A percentile compares a stretch with the other conserved stretches of the same genome.
Evolutionary conservation across 2,113 vertebrate genomes (phyloP).

Genomic region (Mustela nigripes): DNA sequence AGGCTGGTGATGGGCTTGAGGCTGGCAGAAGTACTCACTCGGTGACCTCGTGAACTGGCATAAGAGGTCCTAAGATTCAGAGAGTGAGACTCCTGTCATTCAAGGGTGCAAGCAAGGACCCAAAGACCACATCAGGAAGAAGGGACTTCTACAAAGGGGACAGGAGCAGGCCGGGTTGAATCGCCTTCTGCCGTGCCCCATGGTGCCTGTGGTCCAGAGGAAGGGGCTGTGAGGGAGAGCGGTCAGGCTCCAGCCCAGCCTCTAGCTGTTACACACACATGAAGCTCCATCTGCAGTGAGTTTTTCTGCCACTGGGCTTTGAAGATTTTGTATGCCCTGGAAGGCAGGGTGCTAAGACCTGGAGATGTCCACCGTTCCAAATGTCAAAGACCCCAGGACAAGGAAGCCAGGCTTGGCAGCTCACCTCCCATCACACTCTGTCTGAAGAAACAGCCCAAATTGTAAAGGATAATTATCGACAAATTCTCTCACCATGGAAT

Average conservation of each 20-base stretch:
- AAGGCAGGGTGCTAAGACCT: neutral
- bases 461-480: neutral
- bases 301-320: neutral
- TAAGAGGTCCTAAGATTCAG: neutral
- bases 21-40: neutral
- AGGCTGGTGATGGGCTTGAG: neutral
- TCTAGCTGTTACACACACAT: neutral
- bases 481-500: neutral
- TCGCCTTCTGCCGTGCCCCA: neutral
- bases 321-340: neutral
- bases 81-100: neutral
- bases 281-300: neutral
- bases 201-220: neutral
- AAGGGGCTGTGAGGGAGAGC: neutral
- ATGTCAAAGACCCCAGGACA: neutral
- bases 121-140: neutral
- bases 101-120: neutral
- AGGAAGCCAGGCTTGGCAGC: neutral
- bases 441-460: neutral
- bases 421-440: neutral
- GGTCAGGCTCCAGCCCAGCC: neutral
- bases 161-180: too few species aligned
- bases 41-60: neutral
- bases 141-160: neutral
- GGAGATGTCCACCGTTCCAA: neutral